Evolutionary conservation across 2,888 invertebrate genomes (phyloP).

Genomic region (Acleris emargana): DNA sequence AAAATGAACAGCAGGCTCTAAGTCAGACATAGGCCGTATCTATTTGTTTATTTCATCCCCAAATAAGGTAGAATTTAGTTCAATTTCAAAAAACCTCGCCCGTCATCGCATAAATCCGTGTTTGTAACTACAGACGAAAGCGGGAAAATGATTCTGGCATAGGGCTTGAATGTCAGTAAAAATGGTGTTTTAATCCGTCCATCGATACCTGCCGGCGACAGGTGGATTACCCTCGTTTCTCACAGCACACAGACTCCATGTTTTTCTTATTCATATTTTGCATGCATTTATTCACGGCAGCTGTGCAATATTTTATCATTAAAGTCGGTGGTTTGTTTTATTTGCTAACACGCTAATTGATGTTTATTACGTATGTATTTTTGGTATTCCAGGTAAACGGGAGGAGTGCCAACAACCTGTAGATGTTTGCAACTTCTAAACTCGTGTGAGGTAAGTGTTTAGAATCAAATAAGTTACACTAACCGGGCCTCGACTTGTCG

Average conservation of each 20-base stretch:
- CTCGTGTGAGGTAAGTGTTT: no score
- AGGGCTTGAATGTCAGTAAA: constrained; percentile 71
- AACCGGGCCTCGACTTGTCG: no score
- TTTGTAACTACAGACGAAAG: constrained; percentile 61
- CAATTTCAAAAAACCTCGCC: no score
- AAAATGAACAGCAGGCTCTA: no score
- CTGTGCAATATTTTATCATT: constrained; percentile 35
- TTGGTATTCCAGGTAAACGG: constrained; percentile 68
- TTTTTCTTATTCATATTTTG: constrained; percentile 49
- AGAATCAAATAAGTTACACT: no score
- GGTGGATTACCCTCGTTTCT: constrained; percentile 68
- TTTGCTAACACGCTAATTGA: constrained; percentile 48
- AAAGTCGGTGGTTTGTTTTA: constrained; percentile 19
- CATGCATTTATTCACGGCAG: constrained; percentile 36
- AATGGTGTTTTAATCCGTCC: constrained; percentile 79
- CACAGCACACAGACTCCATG: constrained; percentile 55
- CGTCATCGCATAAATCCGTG: constrained; percentile 39
- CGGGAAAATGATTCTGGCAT: constrained; percentile 62
- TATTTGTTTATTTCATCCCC: no score
- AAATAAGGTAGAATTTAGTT: no score
- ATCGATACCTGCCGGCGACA: constrained; percentile 77
- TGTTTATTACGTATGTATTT: constrained; percentile 56
- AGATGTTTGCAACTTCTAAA: constrained; percentile 62
- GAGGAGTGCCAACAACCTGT: constrained; percentile 80
- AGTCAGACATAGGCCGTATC: no score